Percentiles rank a stretch among this genome's conserved stretches.
Evolutionary conservation across 2,888 invertebrate species (phyloP).

Genomic region (Diadegma fenestrale): DNA sequence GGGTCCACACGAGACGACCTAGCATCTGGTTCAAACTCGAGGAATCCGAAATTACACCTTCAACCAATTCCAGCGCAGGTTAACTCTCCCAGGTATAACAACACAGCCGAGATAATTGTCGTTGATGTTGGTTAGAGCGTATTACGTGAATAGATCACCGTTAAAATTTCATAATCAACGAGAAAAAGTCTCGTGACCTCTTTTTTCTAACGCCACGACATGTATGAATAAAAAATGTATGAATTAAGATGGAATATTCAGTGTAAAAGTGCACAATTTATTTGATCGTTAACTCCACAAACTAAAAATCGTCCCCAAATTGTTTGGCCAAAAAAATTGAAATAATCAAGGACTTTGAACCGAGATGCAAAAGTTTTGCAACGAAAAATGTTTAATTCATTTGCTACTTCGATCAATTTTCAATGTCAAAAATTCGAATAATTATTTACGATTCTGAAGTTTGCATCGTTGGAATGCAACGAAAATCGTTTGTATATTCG

Average conservation of each 20-base stretch:
- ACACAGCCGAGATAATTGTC: conserved; percentile 48
- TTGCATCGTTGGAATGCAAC: too few species aligned
- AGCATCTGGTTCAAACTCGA: conserved; percentile 47
- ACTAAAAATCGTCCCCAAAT: background rate
- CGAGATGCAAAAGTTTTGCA: too few species aligned
- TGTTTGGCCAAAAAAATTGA: background rate
- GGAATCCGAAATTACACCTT: conserved; percentile 66
- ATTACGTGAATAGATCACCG: conserved; percentile 61
- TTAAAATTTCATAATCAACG: conserved; percentile 33
- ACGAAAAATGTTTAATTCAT: too few species aligned
- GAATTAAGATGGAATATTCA: background rate
- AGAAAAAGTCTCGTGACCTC: background rate
- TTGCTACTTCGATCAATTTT: too few species aligned
- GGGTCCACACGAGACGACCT: conserved; percentile 16
- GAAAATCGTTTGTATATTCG: too few species aligned
- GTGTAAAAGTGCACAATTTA: background rate
- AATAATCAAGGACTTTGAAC: background rate
- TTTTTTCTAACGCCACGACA: background rate
- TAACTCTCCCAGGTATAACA: conserved; percentile 11
- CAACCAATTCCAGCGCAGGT: conserved; percentile 57
- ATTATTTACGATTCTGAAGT: too few species aligned
- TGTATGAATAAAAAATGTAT: background rate
- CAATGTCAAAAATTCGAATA: too few species aligned
- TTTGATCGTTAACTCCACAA: background rate
- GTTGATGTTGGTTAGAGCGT: conserved; percentile 43